Percentiles rank a stretch among this genome's conserved stretches.
Evolutionary conservation across 1,140 invertebrate species (phyloP).

Genomic region (Chironomus striatipennis): DNA sequence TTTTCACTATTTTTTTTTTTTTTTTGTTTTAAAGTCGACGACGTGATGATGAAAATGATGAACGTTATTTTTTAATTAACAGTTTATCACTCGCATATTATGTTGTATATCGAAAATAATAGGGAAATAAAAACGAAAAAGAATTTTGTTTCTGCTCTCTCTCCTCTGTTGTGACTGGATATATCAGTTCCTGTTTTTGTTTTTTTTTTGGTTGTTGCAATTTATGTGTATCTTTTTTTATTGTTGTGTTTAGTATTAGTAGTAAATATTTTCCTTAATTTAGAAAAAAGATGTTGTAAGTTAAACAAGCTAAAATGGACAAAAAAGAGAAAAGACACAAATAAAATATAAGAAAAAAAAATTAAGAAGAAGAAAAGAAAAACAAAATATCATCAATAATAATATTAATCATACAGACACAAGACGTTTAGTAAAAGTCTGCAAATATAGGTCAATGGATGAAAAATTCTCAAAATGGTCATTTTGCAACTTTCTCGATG

Average conservation of each 20-base stretch:
- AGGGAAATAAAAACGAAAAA: not conserved
- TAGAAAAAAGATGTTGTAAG: slow-evolving; percentile 24
- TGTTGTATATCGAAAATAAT: slow-evolving; percentile 6
- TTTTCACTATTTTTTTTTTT: not conserved
- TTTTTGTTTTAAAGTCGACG: not conserved
- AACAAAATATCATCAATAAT: too few relatives aligned
- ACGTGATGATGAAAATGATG: slow-evolving; percentile 5
- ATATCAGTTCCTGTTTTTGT: slow-evolving; percentile 10
- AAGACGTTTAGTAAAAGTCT: too few relatives aligned
- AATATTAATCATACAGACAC: too few relatives aligned
- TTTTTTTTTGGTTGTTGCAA: slow-evolving; percentile 7
- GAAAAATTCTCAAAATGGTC: too few relatives aligned
- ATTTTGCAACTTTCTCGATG: too few relatives aligned
- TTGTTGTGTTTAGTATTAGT: slow-evolving; percentile 24
- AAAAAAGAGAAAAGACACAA: not conserved
- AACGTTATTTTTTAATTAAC: not conserved
- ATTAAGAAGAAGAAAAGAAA: not conserved
- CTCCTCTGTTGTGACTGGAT: slow-evolving; percentile 7
- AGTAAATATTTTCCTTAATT: slow-evolving; percentile 24
- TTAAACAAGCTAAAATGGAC: slow-evolving; percentile 17
- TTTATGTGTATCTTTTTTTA: slow-evolving; percentile 11
- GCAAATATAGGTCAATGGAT: too few relatives aligned
- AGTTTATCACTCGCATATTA: not conserved
- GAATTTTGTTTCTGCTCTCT: not conserved
- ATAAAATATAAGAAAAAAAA: not conserved